phyloP scores from a whole-genome alignment of 2,113 vertebrate genomes.

The Amphiprion ocellaris region DNA sequence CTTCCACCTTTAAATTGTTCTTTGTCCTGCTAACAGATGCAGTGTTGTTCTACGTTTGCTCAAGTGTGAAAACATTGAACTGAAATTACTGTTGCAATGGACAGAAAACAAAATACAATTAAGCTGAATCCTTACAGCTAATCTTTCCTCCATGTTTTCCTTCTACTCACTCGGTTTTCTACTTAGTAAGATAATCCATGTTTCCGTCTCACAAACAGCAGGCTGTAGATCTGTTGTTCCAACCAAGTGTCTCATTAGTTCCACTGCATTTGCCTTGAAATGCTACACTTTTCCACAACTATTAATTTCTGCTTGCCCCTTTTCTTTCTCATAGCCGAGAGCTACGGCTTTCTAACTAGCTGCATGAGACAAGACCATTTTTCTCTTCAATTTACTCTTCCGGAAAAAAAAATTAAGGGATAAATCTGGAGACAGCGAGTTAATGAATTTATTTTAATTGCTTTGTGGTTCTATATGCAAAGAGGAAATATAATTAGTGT shows the following conservation, averaged over 20 bases:
- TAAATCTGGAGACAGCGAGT: slow-evolving; percentile 44
- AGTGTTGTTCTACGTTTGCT: background rate
- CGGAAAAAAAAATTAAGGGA: slow-evolving; percentile 14
- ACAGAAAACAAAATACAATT: slow-evolving; percentile 51
- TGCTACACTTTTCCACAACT: slow-evolving; percentile 56
- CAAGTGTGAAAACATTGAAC: slow-evolving; percentile 17
- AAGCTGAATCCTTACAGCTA: slow-evolving; percentile 24
- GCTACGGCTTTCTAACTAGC: slow-evolving; percentile 65
- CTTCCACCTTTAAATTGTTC: slow-evolving; percentile 3
- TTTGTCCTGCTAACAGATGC: slow-evolving; percentile 3
- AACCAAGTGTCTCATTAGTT: slow-evolving; percentile 72
- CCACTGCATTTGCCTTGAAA: slow-evolving; percentile 67
- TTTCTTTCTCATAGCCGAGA: slow-evolving; percentile 41
- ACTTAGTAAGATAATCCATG: slow-evolving; percentile 47
- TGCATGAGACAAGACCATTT: slow-evolving; percentile 17
- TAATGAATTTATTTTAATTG: slow-evolving; percentile 77
- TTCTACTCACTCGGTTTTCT: slow-evolving; percentile 25
- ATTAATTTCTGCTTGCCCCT: slow-evolving; percentile 51
- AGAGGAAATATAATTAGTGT: slow-evolving; percentile 70
- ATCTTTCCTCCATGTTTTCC: slow-evolving; percentile 41
- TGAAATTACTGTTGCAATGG: slow-evolving; percentile 28
- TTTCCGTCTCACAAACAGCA: slow-evolving; percentile 47
- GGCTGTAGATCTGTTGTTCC: slow-evolving; percentile 48
- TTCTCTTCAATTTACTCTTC: slow-evolving; percentile 60
- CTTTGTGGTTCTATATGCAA: slow-evolving; percentile 55